phyloP scores from a whole-genome alignment of 1,140 invertebrate genomes.

The Acromyrmex heyeri region DNA sequence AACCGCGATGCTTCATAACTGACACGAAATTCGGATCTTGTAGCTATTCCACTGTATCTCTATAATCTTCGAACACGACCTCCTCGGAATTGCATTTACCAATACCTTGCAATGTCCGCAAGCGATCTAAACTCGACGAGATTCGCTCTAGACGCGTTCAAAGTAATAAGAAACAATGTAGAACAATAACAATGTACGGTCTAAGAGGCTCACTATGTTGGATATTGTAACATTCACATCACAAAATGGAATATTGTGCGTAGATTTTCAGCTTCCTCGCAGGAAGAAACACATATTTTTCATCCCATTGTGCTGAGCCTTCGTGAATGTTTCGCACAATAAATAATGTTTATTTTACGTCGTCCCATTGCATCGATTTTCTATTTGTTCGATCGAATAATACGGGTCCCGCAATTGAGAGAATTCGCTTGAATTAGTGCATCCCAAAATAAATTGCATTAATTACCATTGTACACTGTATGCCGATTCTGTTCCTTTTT shows the following conservation, averaged over 20 bases:
- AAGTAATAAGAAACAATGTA: constrained; percentile 51
- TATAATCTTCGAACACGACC: constrained; percentile 36
- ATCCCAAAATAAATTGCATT: constrained; percentile 52
- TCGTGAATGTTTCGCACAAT: constrained; percentile 12
- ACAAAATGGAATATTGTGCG: neutral
- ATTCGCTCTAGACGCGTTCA: constrained; percentile 18
- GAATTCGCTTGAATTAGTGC: constrained; percentile 26
- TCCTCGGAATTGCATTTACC: constrained; percentile 20
- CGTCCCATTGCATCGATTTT: neutral
- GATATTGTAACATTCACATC: neutral
- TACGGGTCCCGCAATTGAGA: neutral
- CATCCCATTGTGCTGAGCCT: constrained; percentile 21
- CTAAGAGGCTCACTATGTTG: neutral
- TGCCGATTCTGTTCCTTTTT: constrained; percentile 2
- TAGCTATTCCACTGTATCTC: neutral
- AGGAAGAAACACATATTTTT: constrained; percentile 27
- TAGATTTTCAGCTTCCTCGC: neutral
- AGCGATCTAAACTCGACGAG: constrained; percentile 25
- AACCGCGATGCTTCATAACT: neutral
- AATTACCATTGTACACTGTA: constrained; percentile 1
- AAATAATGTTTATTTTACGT: constrained; percentile 50
- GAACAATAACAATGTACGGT: constrained; percentile 18
- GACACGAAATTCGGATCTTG: constrained; percentile 14
- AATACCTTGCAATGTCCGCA: constrained; percentile 36
- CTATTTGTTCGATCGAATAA: constrained; percentile 21